Evolutionary conservation across 23 tunicate genomes (phyloP), one percentile per base, ranked within the genome.

Genomic region (Phallusia fumigata): DNA sequence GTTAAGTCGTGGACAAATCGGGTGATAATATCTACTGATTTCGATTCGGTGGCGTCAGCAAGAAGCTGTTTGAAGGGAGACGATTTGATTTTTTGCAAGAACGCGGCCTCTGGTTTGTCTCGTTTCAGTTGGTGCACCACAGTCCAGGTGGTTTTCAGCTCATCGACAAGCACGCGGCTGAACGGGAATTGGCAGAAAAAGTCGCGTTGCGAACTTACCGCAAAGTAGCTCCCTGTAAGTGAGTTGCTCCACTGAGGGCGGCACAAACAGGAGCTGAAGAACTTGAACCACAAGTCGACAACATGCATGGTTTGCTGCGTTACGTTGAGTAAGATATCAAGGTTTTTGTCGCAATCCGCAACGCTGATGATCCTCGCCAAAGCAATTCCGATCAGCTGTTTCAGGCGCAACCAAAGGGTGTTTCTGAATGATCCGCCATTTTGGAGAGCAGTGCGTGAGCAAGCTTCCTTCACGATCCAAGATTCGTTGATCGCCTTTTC

Each of bases 391-490:
- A 77, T 47, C 22, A 45, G 77, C 0, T 49, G 35, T 76, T 82
- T 88, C 65, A 88, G 64, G 52, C 79, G 35, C 35, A 88, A 78
- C 91, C 91, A 88, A 22, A 88, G 77, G n/a, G 91, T 88, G 22
- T 88, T 88, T 0, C 75, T 77, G 53, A 88, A 82, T 0, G 91
- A 82, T 21, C 91, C 91, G 58, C 86, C 91, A 33, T 88, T 86
- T 30, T 81, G 82, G 5, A 88, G 74, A 76, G 81, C 45, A 34
- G 76, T 49, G 12, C 72, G 78, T 3, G 79, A 83, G 65, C 83
- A 82, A 24, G 91, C 91, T 88, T 88, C 91, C 6, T 53, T 44
- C 0, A 76, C 82, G 50, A 73, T 75, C 91, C 91, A 88, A 21
- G 53, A 30, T 19, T 22, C 52, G 5, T 10, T 51, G 0, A 22